A percentile compares a stretch with the other conserved stretches of the same genome.
Conservation (phyloP, 2,797 vertebrate species). For the Enteromius anoplus region DNA sequence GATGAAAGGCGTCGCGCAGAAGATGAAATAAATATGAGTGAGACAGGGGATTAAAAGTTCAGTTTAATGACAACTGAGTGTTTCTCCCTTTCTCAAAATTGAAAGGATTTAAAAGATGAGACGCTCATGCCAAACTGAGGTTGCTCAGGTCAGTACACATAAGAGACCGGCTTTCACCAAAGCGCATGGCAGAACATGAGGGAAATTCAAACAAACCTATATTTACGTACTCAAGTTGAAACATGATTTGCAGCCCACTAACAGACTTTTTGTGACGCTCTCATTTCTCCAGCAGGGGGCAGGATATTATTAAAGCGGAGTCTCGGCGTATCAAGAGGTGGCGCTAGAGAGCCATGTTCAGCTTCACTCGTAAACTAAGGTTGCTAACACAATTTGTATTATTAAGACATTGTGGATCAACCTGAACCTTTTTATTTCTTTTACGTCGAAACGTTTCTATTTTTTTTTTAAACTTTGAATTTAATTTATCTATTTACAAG, state of each 20-base stretch:
- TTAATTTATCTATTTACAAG: neutral
- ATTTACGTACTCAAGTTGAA: neutral
- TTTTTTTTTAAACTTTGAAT: neutral
- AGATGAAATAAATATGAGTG: neutral
- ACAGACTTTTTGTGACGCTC: neutral
- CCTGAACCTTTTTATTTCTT: too few relatives aligned
- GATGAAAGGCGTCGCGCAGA: neutral
- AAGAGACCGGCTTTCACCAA: neutral
- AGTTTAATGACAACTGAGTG: neutral
- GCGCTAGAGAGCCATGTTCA: slow-evolving; percentile 14
- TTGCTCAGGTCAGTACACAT: neutral
- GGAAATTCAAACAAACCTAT: neutral
- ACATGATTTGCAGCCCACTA: neutral
- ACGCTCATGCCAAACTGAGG: neutral
- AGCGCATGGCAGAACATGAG: neutral
- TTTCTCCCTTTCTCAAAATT: neutral
- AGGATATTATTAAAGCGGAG: neutral
- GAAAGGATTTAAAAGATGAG: slow-evolving; percentile 19
- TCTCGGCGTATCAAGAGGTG: neutral
- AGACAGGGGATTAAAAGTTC: neutral
- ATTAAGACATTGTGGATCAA: neutral
- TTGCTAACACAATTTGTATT: neutral
- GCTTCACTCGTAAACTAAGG: neutral
- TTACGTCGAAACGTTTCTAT: too few relatives aligned
- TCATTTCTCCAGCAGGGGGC: slow-evolving; percentile 41